Base-by-base conservation (phyloP, 2,113 vertebrate species). In the Lophura nycthemera region DNA sequence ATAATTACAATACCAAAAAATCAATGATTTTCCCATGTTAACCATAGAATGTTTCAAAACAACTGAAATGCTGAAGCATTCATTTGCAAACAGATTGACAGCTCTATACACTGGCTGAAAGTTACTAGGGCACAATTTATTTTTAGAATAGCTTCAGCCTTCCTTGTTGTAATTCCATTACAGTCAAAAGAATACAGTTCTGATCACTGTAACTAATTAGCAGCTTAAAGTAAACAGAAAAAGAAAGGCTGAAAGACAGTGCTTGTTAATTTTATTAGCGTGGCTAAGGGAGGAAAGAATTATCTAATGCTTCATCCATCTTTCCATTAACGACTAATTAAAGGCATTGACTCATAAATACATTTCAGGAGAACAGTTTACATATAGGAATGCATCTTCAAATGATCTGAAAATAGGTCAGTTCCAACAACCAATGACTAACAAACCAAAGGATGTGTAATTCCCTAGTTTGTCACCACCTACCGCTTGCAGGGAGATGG, bases 301-400 rank as follows among this genome's bases (percentile, higher is more conserved):
- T 95, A 84, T 78, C 91, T 94, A 90, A 93, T 64, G 14, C 50
- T 93, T 80, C 77, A 92, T 77, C 66, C 54, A 92, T 95, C 91
- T 96, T 96, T 94, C 89, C 78, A 89, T 82, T 86, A 96, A 87
- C 56, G 32, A 24, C 72, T 94, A 95, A 92, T 92, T 94, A 92
- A 92, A 91, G 75, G 61, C 79, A 86, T 48, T 91, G 85, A 84
- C 48, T 95, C 40, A 83, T 83, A 52, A 86, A 93, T 56, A 91
- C 57, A 86, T 91, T 92, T 93, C 88, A 87, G 71, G 48, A 90
- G 57, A 93, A 93, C 32, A 74, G 83, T 71, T 86, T 92, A 75
- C 40, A 86, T 89, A 36, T 24, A 89, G 36, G 88, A 95, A 81
- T 84, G 42, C 38, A 13, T 61, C 36, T 91, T 82, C 34, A 81